Evolutionary conservation across 1,140 invertebrate genomes (phyloP), one percentile per base, ranked within the genome.

Genomic region (Harlomillsia oculata): DNA sequence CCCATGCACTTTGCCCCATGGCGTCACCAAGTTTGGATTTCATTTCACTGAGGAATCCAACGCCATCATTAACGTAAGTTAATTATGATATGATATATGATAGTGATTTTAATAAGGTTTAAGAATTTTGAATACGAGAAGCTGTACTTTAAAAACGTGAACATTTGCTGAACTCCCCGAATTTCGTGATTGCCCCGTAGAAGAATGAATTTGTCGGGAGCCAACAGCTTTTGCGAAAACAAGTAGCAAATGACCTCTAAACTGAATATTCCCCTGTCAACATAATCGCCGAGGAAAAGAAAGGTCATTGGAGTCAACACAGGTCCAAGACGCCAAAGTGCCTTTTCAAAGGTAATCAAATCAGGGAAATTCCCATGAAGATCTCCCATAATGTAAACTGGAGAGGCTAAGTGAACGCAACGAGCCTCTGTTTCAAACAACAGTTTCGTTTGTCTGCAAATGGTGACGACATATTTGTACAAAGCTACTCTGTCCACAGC

Each of bases 281-380:
- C 81, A 69, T 82, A 83, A 68, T 83, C 81, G 2, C 81, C 81
- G 14, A 83, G 72, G 66, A 82, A 83, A 0, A 83, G 66, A 57
- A 82, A 75, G 26, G 72, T 72, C 1, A 78, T 75, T 5, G 80
- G 80, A 14, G 76, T 78, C 8, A 80, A 65, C 5, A 74, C 58
- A 3, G 78, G 76, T 11, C 78, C 78, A 66, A 78, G 71, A 46
- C 77, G 66, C 79, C 79, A 81, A 16, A 81, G 65, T 0, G 73
- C 74, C 60, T 78, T 78, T 67, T 81, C 80, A 74, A 80, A 81
- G 51, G 74, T 74, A 4, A 78, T 68, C 32, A 81, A 64, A 67
- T 81, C 80, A 37, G 71, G 69, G 56, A 74, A 78, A 69, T 80
- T 81, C 11, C 79, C 79, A 71, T 81, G 79, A 53, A 80, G 72